Evolutionary conservation across 2,888 invertebrate genomes (phyloP).

Genomic region (Allophyes oxyacanthae): DNA sequence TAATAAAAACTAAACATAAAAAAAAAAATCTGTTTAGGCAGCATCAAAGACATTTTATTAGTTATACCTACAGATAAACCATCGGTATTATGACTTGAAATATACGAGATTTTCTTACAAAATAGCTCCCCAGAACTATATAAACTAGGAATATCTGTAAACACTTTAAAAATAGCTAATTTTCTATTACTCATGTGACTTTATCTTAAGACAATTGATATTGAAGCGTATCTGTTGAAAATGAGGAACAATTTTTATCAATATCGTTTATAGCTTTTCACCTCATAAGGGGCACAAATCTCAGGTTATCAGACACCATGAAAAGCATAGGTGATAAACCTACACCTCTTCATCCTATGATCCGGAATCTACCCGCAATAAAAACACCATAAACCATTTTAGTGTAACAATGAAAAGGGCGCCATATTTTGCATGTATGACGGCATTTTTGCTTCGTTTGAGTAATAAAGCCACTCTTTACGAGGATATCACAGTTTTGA

Average conservation of each 20-base stretch:
- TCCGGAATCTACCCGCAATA: slow-evolving; percentile 40
- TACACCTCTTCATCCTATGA: slow-evolving; percentile 28
- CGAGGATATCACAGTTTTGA: slow-evolving; percentile 40
- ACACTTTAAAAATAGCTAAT: too few relatives aligned
- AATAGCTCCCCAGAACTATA: too few relatives aligned
- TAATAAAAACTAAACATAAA: too few relatives aligned
- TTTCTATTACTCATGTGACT: too few relatives aligned
- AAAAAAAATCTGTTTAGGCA: too few relatives aligned
- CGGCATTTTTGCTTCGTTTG: slow-evolving; percentile 22
- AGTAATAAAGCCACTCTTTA: slow-evolving; percentile 53
- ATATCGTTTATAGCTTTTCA: neutral
- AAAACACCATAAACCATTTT: slow-evolving; percentile 49
- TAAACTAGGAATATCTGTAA: too few relatives aligned
- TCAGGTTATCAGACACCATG: slow-evolving; percentile 16
- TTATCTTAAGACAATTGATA: too few relatives aligned
- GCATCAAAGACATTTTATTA: too few relatives aligned
- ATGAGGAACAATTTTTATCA: slow-evolving; percentile 1
- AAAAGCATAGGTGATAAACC: slow-evolving; percentile 25
- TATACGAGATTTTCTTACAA: too few relatives aligned
- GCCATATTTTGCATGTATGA: slow-evolving; percentile 56
- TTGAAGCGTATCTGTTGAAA: neutral
- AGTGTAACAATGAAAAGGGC: slow-evolving; percentile 40
- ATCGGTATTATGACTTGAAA: too few relatives aligned
- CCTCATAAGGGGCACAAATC: neutral
- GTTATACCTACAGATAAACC: too few relatives aligned